Conservation (phyloP, 2,113 vertebrate species). For the Ictalurus punctatus region DNA sequence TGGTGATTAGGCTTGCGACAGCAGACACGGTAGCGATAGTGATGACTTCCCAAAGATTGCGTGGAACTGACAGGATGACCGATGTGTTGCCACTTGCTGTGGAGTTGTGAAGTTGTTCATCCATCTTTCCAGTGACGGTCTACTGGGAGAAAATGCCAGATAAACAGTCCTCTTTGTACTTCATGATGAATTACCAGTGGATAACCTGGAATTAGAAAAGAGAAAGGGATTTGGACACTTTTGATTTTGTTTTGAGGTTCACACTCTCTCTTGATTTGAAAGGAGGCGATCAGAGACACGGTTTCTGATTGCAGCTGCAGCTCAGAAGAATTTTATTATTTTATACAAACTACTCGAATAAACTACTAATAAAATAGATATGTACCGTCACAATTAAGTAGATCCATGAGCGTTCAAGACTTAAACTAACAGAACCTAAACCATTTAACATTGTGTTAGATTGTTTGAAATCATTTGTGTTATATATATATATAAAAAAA, state of each 20-base stretch:
- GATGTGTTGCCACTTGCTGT: conserved; percentile 75
- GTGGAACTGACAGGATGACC: conserved; percentile 69
- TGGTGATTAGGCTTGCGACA: conserved; percentile 90
- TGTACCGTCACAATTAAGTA: not conserved
- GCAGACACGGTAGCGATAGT: conserved; percentile 88
- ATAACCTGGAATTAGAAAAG: conserved; percentile 28
- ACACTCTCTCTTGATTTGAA: not conserved
- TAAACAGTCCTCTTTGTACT: conserved; percentile 31
- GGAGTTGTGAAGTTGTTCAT: conserved; percentile 75
- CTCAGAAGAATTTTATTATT: not conserved
- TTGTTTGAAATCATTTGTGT: too few relatives aligned
- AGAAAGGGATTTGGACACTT: not conserved
- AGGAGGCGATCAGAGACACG: not conserved
- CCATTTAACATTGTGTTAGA: not conserved
- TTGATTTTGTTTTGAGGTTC: not conserved
- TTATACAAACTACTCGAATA: not conserved
- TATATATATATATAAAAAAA: too few relatives aligned
- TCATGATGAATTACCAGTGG: conserved; percentile 53
- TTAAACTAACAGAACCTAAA: not conserved
- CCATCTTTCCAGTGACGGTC: conserved; percentile 69
- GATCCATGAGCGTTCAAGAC: too few relatives aligned
- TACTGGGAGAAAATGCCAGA: conserved; percentile 32
- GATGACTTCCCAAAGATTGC: conserved; percentile 87
- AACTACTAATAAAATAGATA: not conserved
- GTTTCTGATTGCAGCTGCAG: not conserved